Conservation (phyloP, 2,888 invertebrate genomes). For the Eupithecia centaureata region DNA sequence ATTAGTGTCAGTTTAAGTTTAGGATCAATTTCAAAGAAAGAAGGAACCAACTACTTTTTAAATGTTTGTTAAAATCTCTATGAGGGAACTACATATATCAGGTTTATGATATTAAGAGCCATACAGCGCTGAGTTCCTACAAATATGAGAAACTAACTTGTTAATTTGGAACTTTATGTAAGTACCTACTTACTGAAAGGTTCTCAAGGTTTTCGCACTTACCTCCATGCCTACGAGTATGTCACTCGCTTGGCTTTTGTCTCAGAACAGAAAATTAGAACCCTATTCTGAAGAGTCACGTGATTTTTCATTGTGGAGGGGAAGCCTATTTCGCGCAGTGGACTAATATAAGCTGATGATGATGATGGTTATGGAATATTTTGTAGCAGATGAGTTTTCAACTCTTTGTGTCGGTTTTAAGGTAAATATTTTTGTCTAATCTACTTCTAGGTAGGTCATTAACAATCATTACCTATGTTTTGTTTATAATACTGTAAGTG, state of each 20-base stretch:
- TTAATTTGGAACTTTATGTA: background rate
- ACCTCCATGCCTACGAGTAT: background rate
- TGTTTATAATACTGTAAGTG: too few relatives aligned
- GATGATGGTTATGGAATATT: too few relatives aligned
- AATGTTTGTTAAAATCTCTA: background rate
- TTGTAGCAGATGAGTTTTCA: too few relatives aligned
- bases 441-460: too few relatives aligned
- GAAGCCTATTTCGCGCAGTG: too few relatives aligned
- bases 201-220: background rate
- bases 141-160: background rate
- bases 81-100: background rate
- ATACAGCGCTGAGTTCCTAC: background rate
- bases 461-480: too few relatives aligned
- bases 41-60: background rate
- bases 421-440: too few relatives aligned
- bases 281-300: background rate
- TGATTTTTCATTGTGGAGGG: background rate
- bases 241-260: background rate
- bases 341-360: too few relatives aligned
- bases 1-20: too few relatives aligned
- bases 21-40: too few relatives aligned
- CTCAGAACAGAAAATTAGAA: background rate
- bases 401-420: too few relatives aligned
- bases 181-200: background rate
- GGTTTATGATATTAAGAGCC: background rate